Conservation (phyloP, 2,113 vertebrate species). For the Odontophorus gujanensis region DNA sequence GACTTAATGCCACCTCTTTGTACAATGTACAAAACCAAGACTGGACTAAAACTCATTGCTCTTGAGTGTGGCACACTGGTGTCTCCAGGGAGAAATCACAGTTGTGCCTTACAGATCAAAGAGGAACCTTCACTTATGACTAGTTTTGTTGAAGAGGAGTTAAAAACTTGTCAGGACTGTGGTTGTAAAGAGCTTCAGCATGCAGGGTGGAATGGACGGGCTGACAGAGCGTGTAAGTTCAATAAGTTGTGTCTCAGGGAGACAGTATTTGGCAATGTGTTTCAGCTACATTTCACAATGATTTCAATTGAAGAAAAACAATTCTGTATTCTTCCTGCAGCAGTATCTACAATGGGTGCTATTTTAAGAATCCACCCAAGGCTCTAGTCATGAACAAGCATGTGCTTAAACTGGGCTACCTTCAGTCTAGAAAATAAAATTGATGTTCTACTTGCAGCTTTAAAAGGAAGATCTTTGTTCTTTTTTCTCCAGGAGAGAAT, state of each 20-base stretch:
- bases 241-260: not conserved
- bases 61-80: not conserved
- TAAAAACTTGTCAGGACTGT: not conserved
- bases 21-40: not conserved
- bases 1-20: not conserved
- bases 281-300: constrained; percentile 10
- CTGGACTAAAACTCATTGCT: not conserved
- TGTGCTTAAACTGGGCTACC: not conserved
- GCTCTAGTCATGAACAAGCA: constrained; percentile 16
- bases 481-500: not conserved
- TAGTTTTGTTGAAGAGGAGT: not conserved
- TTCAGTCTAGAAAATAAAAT: constrained; percentile 4
- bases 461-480: not conserved
- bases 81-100: not conserved
- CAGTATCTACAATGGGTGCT: not conserved
- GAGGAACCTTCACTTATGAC: not conserved
- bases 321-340: not conserved
- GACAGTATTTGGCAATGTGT: not conserved
- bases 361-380: constrained; percentile 34
- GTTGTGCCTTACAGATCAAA: not conserved
- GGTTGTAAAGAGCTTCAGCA: rapidly evolving
- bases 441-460: not conserved
- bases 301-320: constrained; percentile 14
- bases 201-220: not conserved
- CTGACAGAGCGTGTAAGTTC: not conserved